Base-by-base conservation (phyloP, 2,888 invertebrate species). In the Thymelicus lineola region DNA sequence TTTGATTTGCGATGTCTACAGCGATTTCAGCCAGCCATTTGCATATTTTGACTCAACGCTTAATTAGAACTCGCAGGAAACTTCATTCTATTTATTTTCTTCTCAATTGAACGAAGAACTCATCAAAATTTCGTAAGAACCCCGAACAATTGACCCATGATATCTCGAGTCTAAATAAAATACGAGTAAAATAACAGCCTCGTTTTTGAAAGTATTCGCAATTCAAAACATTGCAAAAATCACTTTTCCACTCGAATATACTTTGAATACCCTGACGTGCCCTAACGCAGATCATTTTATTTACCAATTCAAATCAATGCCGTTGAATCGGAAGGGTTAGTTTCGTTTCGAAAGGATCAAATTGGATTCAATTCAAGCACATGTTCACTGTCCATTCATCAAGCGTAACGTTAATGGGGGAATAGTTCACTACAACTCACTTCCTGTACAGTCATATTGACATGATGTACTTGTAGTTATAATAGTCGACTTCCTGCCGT, bases 1-100 rank as follows among this genome's bases (percentile, higher is more conserved):
- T 89, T 86, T 90, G 90, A 90, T 92, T 91, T 88, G 89, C 81
- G 86, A 88, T 88, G 88, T 89, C 90, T 88, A 89, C 86, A 84
- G 78, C 88, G 86, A 88, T 88, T 88, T 83, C 79, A 80, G 79
- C 75, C 80, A 79, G 76, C 81, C 81, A 89, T 91, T 91, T 88
- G 85, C 90, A 90, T 91, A 89, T 87, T 91, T 85, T 83, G 77
- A 77, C 75, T 76, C 71, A 74, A 80, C 81, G 81, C 83, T 86
- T 89, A 87, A 88, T 90, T 87, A 87, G 80, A 75, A 66, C 60
- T 70, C 61, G 61, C 45, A 70, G 70, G 66, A 70, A 70, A 60
- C 70, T 69, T 59, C 50, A 50, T 62, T 64, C 28, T 70, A 70
- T 70, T 70, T 70, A 64, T 70, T 70, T 70, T 70, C 70, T 70